Conservation (phyloP, 2,113 vertebrate genomes). For the Macroglossus sobrinus region DNA sequence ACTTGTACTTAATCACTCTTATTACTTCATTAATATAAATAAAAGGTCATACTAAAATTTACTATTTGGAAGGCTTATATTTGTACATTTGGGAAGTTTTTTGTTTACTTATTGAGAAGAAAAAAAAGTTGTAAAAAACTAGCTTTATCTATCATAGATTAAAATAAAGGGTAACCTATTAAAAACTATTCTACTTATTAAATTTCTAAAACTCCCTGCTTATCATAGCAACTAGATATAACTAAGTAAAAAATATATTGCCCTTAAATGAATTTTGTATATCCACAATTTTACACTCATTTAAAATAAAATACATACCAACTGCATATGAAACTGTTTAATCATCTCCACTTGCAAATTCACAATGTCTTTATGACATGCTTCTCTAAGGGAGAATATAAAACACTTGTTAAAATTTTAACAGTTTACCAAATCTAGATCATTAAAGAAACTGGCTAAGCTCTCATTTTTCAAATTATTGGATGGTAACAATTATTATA, state of each 20-base stretch:
- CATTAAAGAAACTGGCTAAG: slow-evolving; percentile 29
- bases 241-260: not conserved
- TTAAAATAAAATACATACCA: slow-evolving; percentile 85
- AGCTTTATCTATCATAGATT: not conserved
- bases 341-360: slow-evolving; percentile 99
- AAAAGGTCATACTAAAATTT: slow-evolving; percentile 10
- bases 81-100: not conserved
- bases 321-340: slow-evolving; percentile 96
- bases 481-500: not conserved
- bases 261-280: not conserved
- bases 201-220: not conserved
- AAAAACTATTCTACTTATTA: slow-evolving; percentile 25
- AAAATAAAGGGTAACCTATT: not conserved
- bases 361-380: slow-evolving; percentile 94
- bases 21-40: slow-evolving; percentile 28
- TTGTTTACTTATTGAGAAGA: not conserved
- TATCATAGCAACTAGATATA: not conserved
- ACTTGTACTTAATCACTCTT: not conserved
- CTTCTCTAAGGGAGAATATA: slow-evolving; percentile 84
- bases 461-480: not conserved
- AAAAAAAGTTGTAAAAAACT: not conserved
- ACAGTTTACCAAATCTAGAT: not conserved
- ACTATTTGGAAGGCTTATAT: not conserved
- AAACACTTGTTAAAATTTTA: slow-evolving; percentile 36
- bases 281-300: not conserved